Conservation (phyloP, 2,113 vertebrate species). For the Telmatochromis sp. region DNA sequence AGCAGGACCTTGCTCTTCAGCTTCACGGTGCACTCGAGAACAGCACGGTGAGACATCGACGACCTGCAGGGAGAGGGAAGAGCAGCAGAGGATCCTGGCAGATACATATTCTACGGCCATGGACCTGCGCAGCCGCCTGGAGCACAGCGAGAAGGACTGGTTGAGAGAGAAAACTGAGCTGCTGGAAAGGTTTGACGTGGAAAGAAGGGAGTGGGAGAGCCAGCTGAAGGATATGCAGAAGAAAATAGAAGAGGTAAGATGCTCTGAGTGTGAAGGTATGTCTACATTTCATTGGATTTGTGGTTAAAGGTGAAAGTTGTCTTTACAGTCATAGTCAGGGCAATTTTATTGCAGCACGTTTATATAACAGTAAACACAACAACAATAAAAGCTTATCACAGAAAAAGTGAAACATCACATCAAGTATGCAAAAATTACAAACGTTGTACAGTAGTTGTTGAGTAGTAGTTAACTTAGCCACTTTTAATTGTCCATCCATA, state of each 20-base stretch:
- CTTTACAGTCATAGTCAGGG: neutral
- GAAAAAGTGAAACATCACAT: neutral
- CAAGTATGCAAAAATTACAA: neutral
- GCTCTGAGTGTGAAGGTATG: neutral
- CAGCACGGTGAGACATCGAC: slow-evolving; percentile 6
- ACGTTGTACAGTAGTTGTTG: neutral
- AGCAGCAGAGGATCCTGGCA: slow-evolving; percentile 71
- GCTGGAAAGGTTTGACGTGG: slow-evolving; percentile 87
- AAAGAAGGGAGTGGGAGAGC: slow-evolving; percentile 93
- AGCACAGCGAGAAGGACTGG: slow-evolving; percentile 82
- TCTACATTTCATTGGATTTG: neutral
- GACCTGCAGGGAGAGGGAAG: slow-evolving; percentile 65
- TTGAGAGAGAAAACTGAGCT: slow-evolving; percentile 85
- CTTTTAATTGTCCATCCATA: neutral
- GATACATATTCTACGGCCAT: slow-evolving; percentile 73
- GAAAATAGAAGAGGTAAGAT: slow-evolving; percentile 92
- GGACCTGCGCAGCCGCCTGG: slow-evolving; percentile 82
- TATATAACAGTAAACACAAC: neutral
- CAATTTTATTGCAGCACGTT: neutral
- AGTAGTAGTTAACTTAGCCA: neutral
- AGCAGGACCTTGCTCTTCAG: slow-evolving; percentile 47
- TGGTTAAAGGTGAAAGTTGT: neutral
- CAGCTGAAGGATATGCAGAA: slow-evolving; percentile 94
- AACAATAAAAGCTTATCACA: neutral
- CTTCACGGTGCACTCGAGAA: neutral